A percentile compares a stretch with the other conserved stretches of the same genome.
Conservation (phyloP, 2,888 invertebrate species). For the Camptogramma bilineatum region DNA sequence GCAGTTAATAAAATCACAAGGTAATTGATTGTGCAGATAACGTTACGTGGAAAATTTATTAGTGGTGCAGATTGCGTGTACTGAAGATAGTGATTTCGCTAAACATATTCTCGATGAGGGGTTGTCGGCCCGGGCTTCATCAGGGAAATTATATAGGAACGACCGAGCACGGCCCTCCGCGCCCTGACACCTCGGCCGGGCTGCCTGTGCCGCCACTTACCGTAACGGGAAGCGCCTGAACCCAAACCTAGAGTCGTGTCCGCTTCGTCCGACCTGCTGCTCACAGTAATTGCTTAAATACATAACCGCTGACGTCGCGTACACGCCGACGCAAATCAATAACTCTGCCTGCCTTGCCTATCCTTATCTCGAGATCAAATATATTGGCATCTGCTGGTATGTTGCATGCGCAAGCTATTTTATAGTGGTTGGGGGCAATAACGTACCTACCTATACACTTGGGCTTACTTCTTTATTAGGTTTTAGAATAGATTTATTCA, state of each 20-base stretch:
- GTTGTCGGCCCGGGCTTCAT: conserved; percentile 58
- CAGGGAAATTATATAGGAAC: conserved; percentile 71
- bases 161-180: conserved; percentile 56
- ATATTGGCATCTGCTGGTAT: conserved; percentile 50
- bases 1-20: conserved; percentile 17
- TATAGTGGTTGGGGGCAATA: conserved; percentile 35
- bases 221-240: conserved; percentile 71
- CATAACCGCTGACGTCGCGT: conserved; percentile 57
- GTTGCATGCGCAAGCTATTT: conserved; percentile 39
- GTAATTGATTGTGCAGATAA: conserved; percentile 25
- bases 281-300: conserved; percentile 77
- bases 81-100: conserved; percentile 53
- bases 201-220: conserved; percentile 65
- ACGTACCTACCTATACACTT: conserved; percentile 18
- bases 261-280: conserved; percentile 43
- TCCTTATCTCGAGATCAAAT: conserved; percentile 59
- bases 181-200: conserved; percentile 71
- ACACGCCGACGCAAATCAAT: conserved; percentile 67
- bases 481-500: not conserved
- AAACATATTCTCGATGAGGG: conserved; percentile 63
- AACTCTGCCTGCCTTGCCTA: conserved; percentile 49
- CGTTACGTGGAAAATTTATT: conserved; percentile 33
- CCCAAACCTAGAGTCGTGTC: conserved; percentile 46
- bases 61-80: conserved; percentile 33
- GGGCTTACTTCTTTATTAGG: conserved; percentile 13